Evolutionary conservation across 30 jellyfish, hydroid and myxozoan species (phyloP).

Genomic region (Aurelia aurita): DNA sequence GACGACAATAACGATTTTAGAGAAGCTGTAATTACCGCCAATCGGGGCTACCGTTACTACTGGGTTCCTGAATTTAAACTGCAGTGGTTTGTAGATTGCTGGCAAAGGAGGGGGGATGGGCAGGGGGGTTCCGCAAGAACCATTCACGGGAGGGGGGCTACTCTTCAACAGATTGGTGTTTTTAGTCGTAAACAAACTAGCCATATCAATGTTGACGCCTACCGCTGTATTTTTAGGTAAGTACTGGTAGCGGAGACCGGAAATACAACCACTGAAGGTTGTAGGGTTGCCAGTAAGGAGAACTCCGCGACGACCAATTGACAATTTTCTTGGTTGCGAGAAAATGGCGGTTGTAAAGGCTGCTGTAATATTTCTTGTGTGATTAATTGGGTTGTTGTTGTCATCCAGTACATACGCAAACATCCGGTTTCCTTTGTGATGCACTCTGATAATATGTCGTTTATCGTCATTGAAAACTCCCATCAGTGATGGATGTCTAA

Average conservation of each 20-base stretch:
- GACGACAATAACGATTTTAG: constrained; percentile 47
- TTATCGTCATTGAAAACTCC: constrained; percentile 65
- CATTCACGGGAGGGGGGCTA: constrained; percentile 49
- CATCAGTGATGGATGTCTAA: constrained; percentile 45
- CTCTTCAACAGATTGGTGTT: not conserved
- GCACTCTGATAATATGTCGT: constrained; percentile 66
- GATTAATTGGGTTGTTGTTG: constrained; percentile 46
- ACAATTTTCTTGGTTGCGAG: constrained; percentile 30
- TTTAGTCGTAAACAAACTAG: not conserved
- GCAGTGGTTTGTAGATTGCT: constrained; percentile 66
- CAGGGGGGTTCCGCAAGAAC: constrained; percentile 49
- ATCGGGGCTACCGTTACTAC: constrained; percentile 67
- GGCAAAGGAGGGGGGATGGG: constrained; percentile 77
- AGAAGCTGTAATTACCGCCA: constrained; percentile 44
- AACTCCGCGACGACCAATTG: constrained; percentile 26
- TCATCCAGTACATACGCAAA: constrained; percentile 57
- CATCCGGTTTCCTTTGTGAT: constrained; percentile 66
- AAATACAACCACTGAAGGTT: constrained; percentile 62
- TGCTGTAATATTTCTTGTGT: constrained; percentile 36
- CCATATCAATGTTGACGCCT: constrained; percentile 68
- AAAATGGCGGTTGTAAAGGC: constrained; percentile 10
- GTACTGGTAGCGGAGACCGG: constrained; percentile 75
- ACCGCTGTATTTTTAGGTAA: constrained; percentile 37
- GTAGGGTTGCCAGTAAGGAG: constrained; percentile 44
- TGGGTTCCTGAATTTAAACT: constrained; percentile 67